Conservation (phyloP, 2,888 invertebrate genomes). For the Dexiosoma caninum region DNA sequence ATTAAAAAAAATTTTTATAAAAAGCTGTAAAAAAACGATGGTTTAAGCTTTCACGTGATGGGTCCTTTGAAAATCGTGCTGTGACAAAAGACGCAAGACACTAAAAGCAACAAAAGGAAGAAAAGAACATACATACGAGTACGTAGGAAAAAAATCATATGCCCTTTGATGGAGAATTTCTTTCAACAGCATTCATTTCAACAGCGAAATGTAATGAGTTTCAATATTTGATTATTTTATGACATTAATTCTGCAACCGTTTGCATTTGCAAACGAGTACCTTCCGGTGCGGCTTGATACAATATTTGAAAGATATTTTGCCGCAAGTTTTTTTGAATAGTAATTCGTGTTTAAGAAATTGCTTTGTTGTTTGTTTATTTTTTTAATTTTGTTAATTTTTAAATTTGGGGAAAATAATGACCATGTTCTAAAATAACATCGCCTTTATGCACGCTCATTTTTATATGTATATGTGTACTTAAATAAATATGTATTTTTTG, state of each 20-base stretch:
- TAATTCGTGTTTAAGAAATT: neutral
- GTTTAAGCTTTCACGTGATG: constrained; percentile 25
- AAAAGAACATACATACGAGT: neutral
- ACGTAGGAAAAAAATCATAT: constrained; percentile 7
- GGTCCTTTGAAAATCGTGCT: constrained; percentile 33
- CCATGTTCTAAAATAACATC: no score
- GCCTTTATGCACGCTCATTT: no score
- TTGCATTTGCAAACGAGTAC: no score
- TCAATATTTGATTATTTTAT: constrained; percentile 34
- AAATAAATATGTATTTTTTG: neutral
- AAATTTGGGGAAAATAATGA: no score
- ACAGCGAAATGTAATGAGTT: constrained; percentile 16
- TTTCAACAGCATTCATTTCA: neutral
- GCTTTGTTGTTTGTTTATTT: no score
- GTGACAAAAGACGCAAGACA: constrained; percentile 14
- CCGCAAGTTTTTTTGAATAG: neutral
- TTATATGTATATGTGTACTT: no score
- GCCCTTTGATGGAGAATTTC: constrained; percentile 10
- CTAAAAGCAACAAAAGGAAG: constrained; percentile 1
- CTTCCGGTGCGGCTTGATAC: neutral
- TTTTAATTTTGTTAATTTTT: no score
- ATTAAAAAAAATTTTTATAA: neutral
- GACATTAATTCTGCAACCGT: neutral
- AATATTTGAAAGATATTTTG: neutral
- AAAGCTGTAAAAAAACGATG: neutral